Percentiles rank a stretch among this genome's conserved stretches.
Conservation (phyloP, 2,113 vertebrate species). For the Myodes glareolus region DNA sequence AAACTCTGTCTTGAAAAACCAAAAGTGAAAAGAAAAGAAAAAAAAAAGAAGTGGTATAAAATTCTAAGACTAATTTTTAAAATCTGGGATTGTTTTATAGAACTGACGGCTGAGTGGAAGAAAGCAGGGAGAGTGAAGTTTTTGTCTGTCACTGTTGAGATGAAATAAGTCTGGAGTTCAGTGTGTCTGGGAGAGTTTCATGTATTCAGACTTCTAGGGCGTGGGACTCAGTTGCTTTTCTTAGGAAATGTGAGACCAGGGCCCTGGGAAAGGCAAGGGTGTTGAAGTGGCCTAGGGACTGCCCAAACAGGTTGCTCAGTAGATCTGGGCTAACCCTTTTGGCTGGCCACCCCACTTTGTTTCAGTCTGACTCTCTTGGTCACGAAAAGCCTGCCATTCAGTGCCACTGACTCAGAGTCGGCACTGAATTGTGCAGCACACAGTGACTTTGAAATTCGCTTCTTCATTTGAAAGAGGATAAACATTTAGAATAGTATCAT, state of each 20-base stretch:
- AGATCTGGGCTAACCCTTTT: slow-evolving; percentile 32
- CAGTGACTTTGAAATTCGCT: slow-evolving; percentile 30
- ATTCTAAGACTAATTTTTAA: background rate
- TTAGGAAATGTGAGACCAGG: background rate
- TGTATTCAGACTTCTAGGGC: background rate
- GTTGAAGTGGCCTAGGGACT: background rate
- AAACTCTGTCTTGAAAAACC: no score
- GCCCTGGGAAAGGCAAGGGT: background rate
- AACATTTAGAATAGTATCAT: background rate
- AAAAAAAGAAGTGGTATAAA: background rate
- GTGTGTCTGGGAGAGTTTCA: background rate
- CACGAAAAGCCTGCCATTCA: slow-evolving; percentile 74
- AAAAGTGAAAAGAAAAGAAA: no score
- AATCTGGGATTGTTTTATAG: background rate
- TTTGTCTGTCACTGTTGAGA: background rate
- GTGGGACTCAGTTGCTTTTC: background rate
- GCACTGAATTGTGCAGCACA: slow-evolving; percentile 69
- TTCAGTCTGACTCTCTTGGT: slow-evolving; percentile 69
- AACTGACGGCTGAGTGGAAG: background rate
- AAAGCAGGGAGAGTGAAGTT: background rate
- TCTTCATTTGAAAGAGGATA: slow-evolving; percentile 30
- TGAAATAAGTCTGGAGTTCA: background rate
- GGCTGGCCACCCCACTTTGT: slow-evolving; percentile 55
- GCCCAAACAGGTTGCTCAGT: background rate
- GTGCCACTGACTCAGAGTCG: slow-evolving; percentile 73